Conservation (phyloP, 2,888 invertebrate species). For the Halictus quadricinctus region DNA sequence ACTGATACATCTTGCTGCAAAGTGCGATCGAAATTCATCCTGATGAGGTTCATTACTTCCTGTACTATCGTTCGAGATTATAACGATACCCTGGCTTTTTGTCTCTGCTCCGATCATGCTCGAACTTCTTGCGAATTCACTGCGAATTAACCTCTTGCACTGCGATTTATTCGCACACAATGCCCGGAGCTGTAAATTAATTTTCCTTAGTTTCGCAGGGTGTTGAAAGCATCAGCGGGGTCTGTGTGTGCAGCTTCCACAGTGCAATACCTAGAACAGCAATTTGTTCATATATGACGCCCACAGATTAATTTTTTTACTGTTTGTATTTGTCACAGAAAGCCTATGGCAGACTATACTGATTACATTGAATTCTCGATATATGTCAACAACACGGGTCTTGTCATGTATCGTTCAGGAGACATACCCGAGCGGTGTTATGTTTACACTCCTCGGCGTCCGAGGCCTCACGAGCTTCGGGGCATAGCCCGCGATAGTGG, state of each 20-base stretch:
- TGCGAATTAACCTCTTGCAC: not conserved
- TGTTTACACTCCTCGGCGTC: no score
- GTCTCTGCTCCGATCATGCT: not conserved
- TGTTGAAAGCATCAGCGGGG: not conserved
- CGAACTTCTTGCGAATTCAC: not conserved
- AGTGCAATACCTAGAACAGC: not conserved
- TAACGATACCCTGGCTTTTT: not conserved
- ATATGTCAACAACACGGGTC: no score
- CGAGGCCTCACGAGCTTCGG: no score
- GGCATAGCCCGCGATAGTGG: no score
- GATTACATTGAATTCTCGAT: no score
- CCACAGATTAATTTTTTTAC: not conserved
- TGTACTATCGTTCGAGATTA: not conserved
- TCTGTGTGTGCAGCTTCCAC: not conserved
- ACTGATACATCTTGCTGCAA: conserved; percentile 29
- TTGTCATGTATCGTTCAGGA: no score
- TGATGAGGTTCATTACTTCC: not conserved
- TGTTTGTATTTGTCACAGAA: no score
- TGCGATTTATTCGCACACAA: not conserved
- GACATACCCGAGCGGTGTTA: no score
- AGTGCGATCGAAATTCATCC: not conserved
- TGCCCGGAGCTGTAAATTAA: not conserved
- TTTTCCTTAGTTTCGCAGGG: not conserved
- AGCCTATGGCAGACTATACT: no score
- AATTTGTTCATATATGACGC: not conserved